These are phyloP conservation scores for Podarcis lilfordi DNA, from an alignment of 2,797 vertebrate species.

Conservation along the genomic window DNA sequence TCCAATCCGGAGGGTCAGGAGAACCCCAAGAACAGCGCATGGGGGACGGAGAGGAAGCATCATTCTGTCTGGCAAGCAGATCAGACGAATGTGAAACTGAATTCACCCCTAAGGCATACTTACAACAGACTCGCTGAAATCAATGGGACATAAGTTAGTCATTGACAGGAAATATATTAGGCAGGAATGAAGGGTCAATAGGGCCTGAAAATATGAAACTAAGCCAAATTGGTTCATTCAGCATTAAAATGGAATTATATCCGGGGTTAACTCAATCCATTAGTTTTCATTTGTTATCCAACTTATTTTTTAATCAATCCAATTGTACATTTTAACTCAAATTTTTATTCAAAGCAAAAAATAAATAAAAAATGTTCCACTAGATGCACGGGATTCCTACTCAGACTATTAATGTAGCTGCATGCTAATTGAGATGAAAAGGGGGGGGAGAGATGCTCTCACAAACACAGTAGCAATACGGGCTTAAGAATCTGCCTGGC, in stretches of 20 bases:
- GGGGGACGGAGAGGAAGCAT: too few species aligned
- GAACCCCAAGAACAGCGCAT: too few species aligned
- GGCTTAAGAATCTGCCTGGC: neutral
- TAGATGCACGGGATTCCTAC: too few species aligned
- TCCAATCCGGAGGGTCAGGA: too few species aligned
- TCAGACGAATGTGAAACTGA: too few species aligned
- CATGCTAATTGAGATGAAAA: neutral
- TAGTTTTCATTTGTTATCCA: neutral
- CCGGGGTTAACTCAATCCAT: neutral
- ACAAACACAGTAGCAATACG: neutral
- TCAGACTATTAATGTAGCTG: neutral
- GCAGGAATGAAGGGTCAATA: too few species aligned
- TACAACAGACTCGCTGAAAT: too few species aligned
- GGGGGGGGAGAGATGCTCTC: neutral
- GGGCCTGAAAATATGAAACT: too few species aligned
- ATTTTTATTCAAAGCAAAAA: neutral
- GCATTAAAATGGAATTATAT: neutral
- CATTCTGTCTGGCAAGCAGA: too few species aligned
- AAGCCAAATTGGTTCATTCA: neutral
- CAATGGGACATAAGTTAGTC: too few species aligned
- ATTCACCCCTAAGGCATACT: too few species aligned
- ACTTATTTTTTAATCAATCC: neutral
- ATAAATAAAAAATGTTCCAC: neutral
- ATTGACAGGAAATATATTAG: too few species aligned
- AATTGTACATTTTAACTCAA: neutral